A percentile compares a stretch with the other conserved stretches of the same genome.
Conservation (phyloP, 1,140 invertebrate species). For the Philotrypesis tridentata region DNA sequence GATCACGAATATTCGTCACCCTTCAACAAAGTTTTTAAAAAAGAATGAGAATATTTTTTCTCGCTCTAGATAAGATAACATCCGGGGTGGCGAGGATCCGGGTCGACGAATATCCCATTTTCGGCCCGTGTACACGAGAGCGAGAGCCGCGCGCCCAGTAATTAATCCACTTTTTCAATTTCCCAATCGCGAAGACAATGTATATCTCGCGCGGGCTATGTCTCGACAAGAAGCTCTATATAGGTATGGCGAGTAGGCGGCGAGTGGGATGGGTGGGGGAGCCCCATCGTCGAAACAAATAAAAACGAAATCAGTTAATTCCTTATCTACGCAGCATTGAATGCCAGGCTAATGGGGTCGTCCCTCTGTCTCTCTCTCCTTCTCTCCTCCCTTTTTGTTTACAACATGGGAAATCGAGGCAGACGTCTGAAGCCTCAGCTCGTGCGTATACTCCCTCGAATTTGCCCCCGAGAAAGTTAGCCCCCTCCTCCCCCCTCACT, state of each 20-base stretch:
- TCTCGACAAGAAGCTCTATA: background rate
- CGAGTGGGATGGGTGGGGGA: background rate
- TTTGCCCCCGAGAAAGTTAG: constrained; percentile 33
- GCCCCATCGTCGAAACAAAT: background rate
- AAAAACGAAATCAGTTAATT: constrained; percentile 20
- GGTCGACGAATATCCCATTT: too few species aligned
- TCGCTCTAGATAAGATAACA: too few species aligned
- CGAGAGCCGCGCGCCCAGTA: background rate
- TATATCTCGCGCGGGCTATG: too few species aligned
- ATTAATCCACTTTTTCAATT: background rate
- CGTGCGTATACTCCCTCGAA: background rate
- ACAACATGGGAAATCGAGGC: constrained; percentile 34
- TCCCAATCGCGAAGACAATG: background rate
- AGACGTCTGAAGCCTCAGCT: constrained; percentile 33
- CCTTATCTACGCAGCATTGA: background rate
- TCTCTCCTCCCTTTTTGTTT: constrained; percentile 38
- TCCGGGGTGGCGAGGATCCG: too few species aligned
- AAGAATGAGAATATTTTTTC: too few species aligned
- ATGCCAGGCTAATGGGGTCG: background rate
- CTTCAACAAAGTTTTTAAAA: too few species aligned
- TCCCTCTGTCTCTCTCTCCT: too few species aligned
- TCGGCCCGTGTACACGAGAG: too few species aligned
- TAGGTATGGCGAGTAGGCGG: too few species aligned
- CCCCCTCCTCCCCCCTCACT: constrained; percentile 39
- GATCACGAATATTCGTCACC: too few species aligned